phyloP scores from a whole-genome alignment of 1,140 invertebrate species.

The Papilio glaucus region DNA sequence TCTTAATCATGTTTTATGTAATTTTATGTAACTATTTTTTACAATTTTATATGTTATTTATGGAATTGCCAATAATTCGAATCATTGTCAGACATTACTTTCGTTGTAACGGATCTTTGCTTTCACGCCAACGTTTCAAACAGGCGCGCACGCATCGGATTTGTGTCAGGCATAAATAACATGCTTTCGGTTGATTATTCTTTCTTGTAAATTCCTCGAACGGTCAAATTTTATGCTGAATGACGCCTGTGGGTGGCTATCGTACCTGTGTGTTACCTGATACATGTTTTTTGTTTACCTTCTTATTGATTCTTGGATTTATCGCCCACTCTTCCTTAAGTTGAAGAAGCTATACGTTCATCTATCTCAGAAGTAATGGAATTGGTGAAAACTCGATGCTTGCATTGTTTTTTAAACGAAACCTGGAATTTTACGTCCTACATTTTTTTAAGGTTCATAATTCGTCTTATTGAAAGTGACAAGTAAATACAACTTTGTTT shows the following conservation, averaged over 20 bases:
- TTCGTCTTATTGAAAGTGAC: not conserved
- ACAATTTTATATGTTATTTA: not conserved
- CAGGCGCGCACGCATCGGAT: constrained; percentile 1
- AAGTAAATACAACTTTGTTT: not conserved
- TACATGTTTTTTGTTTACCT: not conserved
- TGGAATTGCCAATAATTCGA: not conserved
- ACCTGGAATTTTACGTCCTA: too few species aligned
- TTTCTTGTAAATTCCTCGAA: constrained; percentile 7
- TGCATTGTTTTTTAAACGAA: too few species aligned
- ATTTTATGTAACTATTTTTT: too few species aligned
- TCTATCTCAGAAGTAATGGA: not conserved
- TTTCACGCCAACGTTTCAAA: not conserved
- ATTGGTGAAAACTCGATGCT: not conserved
- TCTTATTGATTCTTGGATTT: not conserved
- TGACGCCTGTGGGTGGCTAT: not conserved
- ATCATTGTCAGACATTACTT: not conserved
- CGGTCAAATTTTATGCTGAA: not conserved
- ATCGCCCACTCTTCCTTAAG: not conserved
- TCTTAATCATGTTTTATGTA: too few species aligned
- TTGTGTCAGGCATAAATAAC: constrained; percentile 13
- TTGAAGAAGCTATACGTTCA: not conserved
- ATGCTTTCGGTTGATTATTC: constrained; percentile 7
- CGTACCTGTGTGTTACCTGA: not conserved
- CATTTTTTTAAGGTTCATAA: not conserved
- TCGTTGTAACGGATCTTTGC: constrained; percentile 6